Evolutionary conservation across 2,888 invertebrate genomes (phyloP).

Genomic region (Leucoma salicis): DNA sequence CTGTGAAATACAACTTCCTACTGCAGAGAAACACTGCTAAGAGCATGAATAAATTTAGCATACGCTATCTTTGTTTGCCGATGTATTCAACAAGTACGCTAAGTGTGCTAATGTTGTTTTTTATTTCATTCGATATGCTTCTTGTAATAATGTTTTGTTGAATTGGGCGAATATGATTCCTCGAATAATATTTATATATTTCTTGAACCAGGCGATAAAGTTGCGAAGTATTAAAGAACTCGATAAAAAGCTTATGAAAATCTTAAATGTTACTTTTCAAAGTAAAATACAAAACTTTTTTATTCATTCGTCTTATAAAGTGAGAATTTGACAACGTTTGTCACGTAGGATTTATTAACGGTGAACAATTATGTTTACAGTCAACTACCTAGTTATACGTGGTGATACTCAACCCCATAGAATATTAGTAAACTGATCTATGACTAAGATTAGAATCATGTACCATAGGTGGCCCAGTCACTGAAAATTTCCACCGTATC

Average conservation of each 20-base stretch:
- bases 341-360: too few relatives aligned
- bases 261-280: neutral
- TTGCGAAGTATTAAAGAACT: neutral
- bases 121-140: slow-evolving; percentile 18
- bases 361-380: too few relatives aligned
- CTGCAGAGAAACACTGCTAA: slow-evolving; percentile 25
- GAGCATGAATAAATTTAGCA: slow-evolving; percentile 45
- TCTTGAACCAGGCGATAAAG: too few relatives aligned
- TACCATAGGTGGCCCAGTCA: too few relatives aligned
- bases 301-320: neutral
- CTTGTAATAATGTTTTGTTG: slow-evolving; percentile 25
- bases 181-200: too few relatives aligned
- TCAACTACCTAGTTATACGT: too few relatives aligned
- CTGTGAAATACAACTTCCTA: slow-evolving; percentile 35
- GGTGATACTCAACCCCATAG: too few relatives aligned
- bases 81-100: slow-evolving; percentile 46
- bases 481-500: too few relatives aligned
- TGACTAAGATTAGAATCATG: too few relatives aligned
- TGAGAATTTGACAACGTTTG: too few relatives aligned
- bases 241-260: neutral
- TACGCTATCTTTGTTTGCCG: slow-evolving; percentile 42
- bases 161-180: slow-evolving; percentile 22
- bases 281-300: neutral
- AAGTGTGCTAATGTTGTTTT: slow-evolving; percentile 22
- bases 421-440: too few relatives aligned